phyloP scores from a whole-genome alignment of 1,140 invertebrate species.

The Semibalanus balanoides region DNA sequence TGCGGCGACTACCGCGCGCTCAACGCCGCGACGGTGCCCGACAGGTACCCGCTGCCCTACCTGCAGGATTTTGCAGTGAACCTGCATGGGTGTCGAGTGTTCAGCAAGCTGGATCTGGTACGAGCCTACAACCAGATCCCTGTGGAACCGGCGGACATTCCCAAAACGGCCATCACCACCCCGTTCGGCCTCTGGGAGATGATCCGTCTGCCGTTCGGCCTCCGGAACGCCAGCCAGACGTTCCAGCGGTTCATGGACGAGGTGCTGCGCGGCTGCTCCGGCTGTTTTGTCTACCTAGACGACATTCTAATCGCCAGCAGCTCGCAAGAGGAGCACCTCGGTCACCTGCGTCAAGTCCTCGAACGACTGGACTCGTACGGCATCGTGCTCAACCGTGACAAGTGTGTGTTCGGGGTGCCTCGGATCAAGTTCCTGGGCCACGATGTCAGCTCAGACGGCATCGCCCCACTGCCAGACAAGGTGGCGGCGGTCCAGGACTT shows the following conservation, averaged over 20 bases:
- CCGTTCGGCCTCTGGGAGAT: conserved; percentile 25
- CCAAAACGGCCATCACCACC: conserved; percentile 22
- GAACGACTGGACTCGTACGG: conserved; percentile 13
- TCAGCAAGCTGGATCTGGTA: conserved; percentile 18
- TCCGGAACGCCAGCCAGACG: conserved; percentile 24
- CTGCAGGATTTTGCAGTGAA: conserved; percentile 18
- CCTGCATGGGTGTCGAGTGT: conserved; percentile 11
- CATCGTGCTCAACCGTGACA: conserved; percentile 9
- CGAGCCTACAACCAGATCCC: conserved; percentile 16
- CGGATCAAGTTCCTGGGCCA: conserved; percentile 12
- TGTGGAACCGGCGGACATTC: conserved; percentile 11
- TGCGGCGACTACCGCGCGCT: conserved; percentile 32
- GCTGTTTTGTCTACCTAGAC: conserved; percentile 14
- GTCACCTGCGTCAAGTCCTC: conserved; percentile 13
- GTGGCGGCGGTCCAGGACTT: too few relatives aligned
- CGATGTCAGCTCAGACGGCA: too few relatives aligned
- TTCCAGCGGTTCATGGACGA: conserved; percentile 19
- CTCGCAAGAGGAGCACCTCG: conserved; percentile 8
- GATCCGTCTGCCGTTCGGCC: conserved; percentile 25
- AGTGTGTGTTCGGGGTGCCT: conserved; percentile 11
- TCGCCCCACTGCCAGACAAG: too few relatives aligned
- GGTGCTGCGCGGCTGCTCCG: conserved; percentile 9
- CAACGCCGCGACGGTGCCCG: conserved; percentile 29
- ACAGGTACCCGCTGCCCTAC: conserved; percentile 23
- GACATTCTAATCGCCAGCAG: conserved; percentile 14